These are phyloP conservation scores for Cecropterus lyciades DNA, from an alignment of 1,140 invertebrate genomes.

Conservation along the genomic window DNA sequence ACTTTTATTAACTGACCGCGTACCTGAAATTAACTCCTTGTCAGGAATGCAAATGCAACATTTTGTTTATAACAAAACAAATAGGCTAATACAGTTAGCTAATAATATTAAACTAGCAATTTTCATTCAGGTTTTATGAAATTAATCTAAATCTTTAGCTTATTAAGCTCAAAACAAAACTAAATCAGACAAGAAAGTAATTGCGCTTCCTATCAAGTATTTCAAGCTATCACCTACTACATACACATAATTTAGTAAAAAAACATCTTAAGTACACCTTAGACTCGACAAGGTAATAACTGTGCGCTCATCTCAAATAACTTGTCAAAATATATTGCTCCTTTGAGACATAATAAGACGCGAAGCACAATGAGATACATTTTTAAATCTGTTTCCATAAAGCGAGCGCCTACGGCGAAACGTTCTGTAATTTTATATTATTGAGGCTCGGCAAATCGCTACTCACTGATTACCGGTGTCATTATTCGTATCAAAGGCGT, in stretches of 20 bases:
- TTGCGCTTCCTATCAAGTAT: not conserved
- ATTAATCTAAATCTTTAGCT: too few species aligned
- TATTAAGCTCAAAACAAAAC: too few species aligned
- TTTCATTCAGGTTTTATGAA: too few species aligned
- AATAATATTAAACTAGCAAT: too few species aligned
- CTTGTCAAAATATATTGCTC: constrained; percentile 39
- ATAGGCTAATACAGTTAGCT: too few species aligned
- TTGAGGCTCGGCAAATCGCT: constrained; percentile 44
- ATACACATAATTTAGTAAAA: not conserved
- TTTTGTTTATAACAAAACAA: too few species aligned
- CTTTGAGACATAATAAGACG: constrained; percentile 37
- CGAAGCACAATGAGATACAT: constrained; percentile 45
- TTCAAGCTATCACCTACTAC: not conserved
- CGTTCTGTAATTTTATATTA: constrained; percentile 53
- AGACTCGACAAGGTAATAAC: constrained; percentile 4
- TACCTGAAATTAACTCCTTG: too few species aligned
- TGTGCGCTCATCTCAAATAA: constrained; percentile 8
- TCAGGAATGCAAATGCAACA: too few species aligned
- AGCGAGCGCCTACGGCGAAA: constrained; percentile 50
- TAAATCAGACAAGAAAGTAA: not conserved
- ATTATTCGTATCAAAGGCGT: constrained; percentile 50
- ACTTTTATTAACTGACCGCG: too few species aligned
- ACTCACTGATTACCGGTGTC: constrained; percentile 52
- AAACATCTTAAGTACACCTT: not conserved
- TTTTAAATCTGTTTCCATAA: constrained; percentile 59